Conservation (phyloP, 1,140 invertebrate species). For the Centruroides vittatus region DNA sequence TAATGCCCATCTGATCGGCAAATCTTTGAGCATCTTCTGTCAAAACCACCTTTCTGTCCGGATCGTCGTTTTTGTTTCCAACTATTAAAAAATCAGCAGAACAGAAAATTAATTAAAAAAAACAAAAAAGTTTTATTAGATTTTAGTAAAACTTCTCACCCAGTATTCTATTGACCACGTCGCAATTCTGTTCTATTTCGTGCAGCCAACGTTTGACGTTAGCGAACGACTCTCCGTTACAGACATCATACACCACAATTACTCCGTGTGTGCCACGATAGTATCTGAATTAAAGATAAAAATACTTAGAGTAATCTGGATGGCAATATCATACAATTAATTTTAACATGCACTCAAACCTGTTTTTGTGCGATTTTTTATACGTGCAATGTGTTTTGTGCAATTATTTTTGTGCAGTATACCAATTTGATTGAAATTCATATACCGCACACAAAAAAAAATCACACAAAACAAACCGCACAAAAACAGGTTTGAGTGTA, state of each 20-base stretch:
- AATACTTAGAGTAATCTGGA: background rate
- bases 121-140: background rate
- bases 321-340: too few relatives aligned
- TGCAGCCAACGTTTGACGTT: slow-evolving; percentile 86
- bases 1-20: slow-evolving; percentile 91
- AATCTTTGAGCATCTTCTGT: slow-evolving; percentile 94
- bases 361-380: too few relatives aligned
- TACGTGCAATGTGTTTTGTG: too few relatives aligned
- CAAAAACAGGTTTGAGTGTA: too few relatives aligned
- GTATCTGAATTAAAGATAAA: slow-evolving; percentile 48
- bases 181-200: slow-evolving; percentile 99
- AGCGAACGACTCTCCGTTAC: slow-evolving; percentile 95
- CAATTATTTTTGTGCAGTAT: too few relatives aligned
- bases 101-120: background rate
- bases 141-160: slow-evolving; percentile 39
- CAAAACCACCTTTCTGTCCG: slow-evolving; percentile 88
- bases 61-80: slow-evolving; percentile 98
- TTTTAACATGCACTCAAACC: too few relatives aligned
- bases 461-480: too few relatives aligned
- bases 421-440: too few relatives aligned
- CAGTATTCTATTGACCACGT: slow-evolving; percentile 96
- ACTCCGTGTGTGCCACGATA: slow-evolving; percentile 98
- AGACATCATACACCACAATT: slow-evolving; percentile 98
- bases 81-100: slow-evolving; percentile 40
- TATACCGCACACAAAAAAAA: too few relatives aligned